phyloP scores from a whole-genome alignment of 1,140 invertebrate species.

The Zaprionus camerounensis region DNA sequence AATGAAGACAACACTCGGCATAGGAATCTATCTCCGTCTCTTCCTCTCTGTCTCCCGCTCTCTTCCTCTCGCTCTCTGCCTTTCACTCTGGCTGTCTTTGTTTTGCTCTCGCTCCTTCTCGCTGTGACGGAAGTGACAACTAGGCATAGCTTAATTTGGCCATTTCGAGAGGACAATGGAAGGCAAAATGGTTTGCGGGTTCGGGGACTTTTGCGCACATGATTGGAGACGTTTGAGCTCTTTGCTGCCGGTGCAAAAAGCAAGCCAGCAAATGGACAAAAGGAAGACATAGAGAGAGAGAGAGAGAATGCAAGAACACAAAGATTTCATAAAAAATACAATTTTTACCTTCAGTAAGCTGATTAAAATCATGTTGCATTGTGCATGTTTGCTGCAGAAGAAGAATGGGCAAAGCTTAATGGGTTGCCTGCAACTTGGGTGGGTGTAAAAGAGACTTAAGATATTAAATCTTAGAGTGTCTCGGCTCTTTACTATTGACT shows the following conservation, averaged over 20 bases:
- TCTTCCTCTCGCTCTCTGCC: neutral
- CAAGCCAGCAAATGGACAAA: neutral
- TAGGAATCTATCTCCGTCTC: slow-evolving; percentile 10
- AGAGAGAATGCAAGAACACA: neutral
- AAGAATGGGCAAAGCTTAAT: too few relatives aligned
- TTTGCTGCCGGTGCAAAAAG: neutral
- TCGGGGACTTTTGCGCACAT: slow-evolving; percentile 14
- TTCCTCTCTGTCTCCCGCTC: neutral
- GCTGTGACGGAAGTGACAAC: slow-evolving; percentile 42
- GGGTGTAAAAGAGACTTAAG: too few relatives aligned
- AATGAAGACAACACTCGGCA: slow-evolving; percentile 38
- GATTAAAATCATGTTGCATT: neutral
- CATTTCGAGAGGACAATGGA: slow-evolving; percentile 29
- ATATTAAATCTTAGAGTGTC: too few relatives aligned
- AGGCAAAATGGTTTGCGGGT: slow-evolving; percentile 30
- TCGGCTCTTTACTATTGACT: too few relatives aligned
- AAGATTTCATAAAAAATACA: neutral
- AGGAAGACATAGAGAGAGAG: neutral
- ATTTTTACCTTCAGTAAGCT: neutral
- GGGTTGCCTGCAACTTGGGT: too few relatives aligned
- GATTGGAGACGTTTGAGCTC: slow-evolving; percentile 32
- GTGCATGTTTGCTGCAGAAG: neutral
- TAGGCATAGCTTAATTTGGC: slow-evolving; percentile 45
- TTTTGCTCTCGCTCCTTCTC: neutral
- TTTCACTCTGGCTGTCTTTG: neutral